Evolutionary conservation across 2,888 invertebrate species (phyloP).

Genomic region (Agrotis clavis): DNA sequence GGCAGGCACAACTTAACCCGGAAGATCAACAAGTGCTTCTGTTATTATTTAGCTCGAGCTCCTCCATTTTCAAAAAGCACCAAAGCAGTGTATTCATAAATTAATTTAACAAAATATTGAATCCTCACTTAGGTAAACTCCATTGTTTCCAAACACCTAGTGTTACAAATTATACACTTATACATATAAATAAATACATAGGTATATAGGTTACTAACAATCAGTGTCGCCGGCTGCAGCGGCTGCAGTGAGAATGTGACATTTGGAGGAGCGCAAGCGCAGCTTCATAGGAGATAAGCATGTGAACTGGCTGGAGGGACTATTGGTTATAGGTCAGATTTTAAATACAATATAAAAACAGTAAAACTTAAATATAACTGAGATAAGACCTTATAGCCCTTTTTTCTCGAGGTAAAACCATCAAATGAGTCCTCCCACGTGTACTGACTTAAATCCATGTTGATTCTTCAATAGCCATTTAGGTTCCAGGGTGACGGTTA

Average conservation of each 20-base stretch:
- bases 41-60: too few species aligned
- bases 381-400: too few species aligned
- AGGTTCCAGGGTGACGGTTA: too few species aligned
- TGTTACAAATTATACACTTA: constrained; percentile 25
- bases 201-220: constrained; percentile 35
- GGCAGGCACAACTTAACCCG: too few species aligned
- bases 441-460: too few species aligned
- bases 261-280: constrained; percentile 47
- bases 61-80: not conserved
- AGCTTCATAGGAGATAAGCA: constrained; percentile 44
- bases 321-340: constrained; percentile 27
- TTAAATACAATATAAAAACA: not conserved
- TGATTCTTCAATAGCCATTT: too few species aligned
- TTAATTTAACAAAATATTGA: not conserved
- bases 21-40: too few species aligned
- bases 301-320: constrained; percentile 52
- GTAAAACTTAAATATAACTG: not conserved
- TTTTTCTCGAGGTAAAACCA: too few species aligned
- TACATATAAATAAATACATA: constrained; percentile 28
- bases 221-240: constrained; percentile 30
- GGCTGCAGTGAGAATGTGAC: constrained; percentile 58
- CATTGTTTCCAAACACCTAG: constrained; percentile 16
- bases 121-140: not conserved
- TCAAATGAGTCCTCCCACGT: too few species aligned
- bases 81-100: not conserved